These are phyloP conservation scores for Xenus cinereus DNA, from an alignment of 2,113 vertebrate genomes.

Conservation along the genomic window DNA sequence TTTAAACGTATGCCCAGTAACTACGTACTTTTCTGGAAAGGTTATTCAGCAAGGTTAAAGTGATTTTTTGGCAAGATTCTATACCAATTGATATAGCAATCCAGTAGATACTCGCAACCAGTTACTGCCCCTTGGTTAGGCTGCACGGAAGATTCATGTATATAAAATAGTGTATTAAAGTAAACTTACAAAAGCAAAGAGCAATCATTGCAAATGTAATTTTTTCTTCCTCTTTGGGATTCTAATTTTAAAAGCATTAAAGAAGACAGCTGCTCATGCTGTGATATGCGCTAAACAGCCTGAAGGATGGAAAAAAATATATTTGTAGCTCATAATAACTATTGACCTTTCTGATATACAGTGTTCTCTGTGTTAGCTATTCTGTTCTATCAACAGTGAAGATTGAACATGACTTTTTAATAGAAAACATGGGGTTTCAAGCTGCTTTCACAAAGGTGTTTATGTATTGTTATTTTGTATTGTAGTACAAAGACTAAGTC, in stretches of 20 bases:
- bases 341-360: slow-evolving; percentile 87
- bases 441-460: slow-evolving; percentile 82
- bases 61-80: slow-evolving; percentile 56
- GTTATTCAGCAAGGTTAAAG: slow-evolving; percentile 53
- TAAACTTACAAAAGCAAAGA: slow-evolving; percentile 84
- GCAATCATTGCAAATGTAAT: slow-evolving; percentile 82
- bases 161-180: slow-evolving; percentile 84
- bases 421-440: slow-evolving; percentile 84
- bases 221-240: slow-evolving; percentile 83
- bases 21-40: neutral
- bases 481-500: slow-evolving; percentile 77
- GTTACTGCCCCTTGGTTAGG: slow-evolving; percentile 62
- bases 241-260: slow-evolving; percentile 87
- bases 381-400: slow-evolving; percentile 85
- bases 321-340: slow-evolving; percentile 88
- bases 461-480: slow-evolving; percentile 82
- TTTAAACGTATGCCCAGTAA: neutral
- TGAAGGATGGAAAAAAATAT: slow-evolving; percentile 84
- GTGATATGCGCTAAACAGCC: slow-evolving; percentile 84
- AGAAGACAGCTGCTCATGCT: slow-evolving; percentile 85
- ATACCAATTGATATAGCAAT: slow-evolving; percentile 54
- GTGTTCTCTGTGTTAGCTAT: slow-evolving; percentile 83
- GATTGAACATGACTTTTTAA: slow-evolving; percentile 88
- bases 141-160: slow-evolving; percentile 73
- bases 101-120: slow-evolving; percentile 27